A percentile compares a stretch with the other conserved stretches of the same genome.
Conservation (phyloP, 2,888 invertebrate species). For the Acanthosepion lycidas region DNA sequence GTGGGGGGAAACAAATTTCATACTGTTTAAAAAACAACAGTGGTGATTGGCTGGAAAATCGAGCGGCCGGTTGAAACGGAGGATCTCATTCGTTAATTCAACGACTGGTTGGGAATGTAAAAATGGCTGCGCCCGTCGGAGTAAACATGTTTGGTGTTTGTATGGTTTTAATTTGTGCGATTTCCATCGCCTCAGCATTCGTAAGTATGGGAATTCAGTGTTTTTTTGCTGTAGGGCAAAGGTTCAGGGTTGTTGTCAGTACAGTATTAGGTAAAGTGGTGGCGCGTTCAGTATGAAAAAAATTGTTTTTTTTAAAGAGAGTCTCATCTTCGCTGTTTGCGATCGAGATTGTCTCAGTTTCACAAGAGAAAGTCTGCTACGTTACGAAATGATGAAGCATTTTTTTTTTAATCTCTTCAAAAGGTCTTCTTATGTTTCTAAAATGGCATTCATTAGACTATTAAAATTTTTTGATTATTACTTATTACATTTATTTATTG, state of each 20-base stretch:
- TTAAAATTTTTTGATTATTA: too few relatives aligned
- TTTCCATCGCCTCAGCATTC: background rate
- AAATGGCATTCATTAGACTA: too few relatives aligned
- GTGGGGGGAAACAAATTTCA: background rate
- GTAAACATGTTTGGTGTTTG: slow-evolving; percentile 20
- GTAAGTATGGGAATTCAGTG: background rate
- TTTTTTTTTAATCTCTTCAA: too few relatives aligned
- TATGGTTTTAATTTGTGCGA: background rate
- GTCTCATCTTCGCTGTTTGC: too few relatives aligned
- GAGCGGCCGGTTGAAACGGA: background rate
- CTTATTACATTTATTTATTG: too few relatives aligned
- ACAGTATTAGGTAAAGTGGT: background rate
- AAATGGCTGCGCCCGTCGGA: background rate
- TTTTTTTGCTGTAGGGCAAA: background rate
- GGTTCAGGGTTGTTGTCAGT: background rate
- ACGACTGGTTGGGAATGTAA: background rate
- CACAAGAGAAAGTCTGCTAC: too few relatives aligned
- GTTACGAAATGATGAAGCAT: too few relatives aligned
- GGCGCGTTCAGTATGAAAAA: background rate
- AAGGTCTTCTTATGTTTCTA: too few relatives aligned
- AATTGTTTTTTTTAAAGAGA: background rate
- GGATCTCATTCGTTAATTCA: background rate
- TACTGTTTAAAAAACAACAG: background rate
- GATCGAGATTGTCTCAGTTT: too few relatives aligned
- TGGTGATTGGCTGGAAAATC: background rate